Evolutionary conservation across 2,797 vertebrate species (phyloP), one percentile per base, ranked within the genome.

Genomic region (Microctenopoma lineatum): DNA sequence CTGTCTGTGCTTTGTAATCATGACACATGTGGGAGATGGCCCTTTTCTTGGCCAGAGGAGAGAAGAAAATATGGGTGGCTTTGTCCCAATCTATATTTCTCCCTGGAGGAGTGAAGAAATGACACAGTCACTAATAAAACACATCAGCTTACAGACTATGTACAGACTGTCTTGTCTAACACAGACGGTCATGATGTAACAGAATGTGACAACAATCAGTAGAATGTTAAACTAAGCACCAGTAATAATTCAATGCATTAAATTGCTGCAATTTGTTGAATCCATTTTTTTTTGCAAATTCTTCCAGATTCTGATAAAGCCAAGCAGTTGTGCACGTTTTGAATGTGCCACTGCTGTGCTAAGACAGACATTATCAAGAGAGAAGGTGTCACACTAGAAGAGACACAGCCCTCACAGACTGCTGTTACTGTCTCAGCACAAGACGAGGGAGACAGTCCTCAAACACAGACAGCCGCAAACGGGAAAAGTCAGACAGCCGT

Each of bases 1-100:
- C 61, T 50, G 27, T 85, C 73, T 82, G 65, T 53, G 80, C 47
- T 44, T 88, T 84, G 69, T 83, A 45, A 48, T 21, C 41, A 55
- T 66, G 77, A 84, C 80, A 79, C 42, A 9, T 45, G 76, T 77
- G 74, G 70, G 72, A 69, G 64, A 80, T 4, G 34, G 34, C 15
- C 39, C 60, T 73, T 47, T 63, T 76, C 63, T 59, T 36, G 52
- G 70, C 54, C 69, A 9, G 58, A 26, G 53, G 21, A 53, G 11
- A 15, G 1, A 41, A 45, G 41, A n/a, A 32, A 27, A 4, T 16
- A 61, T 51, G 18, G 66, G 53, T 75, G 66, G 64, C 72, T 83
- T 65, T 57, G 64, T 73, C 76, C 77, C 61, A 72, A 62, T 58
- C 46, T 42, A 56, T 45, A 55, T 59, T 56, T 67, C 59, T 70